These are phyloP conservation scores for Zoanthus sansibaricus DNA, from an alignment of 92 coral and sea anemone species.

Conservation along the genomic window DNA sequence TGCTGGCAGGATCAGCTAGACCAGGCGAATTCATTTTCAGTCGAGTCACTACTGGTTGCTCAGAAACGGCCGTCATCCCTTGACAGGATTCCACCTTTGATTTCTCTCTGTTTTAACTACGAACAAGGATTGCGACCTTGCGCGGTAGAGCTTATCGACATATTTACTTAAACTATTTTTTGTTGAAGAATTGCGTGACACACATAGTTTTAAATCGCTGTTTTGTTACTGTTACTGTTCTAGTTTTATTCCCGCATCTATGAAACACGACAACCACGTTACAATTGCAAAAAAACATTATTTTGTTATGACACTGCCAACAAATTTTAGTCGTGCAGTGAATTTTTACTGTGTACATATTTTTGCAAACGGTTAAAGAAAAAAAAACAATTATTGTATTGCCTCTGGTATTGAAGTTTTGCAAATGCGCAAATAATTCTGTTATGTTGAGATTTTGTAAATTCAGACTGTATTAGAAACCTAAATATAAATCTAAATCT, in stretches of 20 bases:
- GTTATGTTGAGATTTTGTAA: background rate
- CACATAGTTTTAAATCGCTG: background rate
- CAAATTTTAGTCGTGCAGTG: background rate
- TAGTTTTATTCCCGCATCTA: background rate
- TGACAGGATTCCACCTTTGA: background rate
- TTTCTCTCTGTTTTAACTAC: background rate
- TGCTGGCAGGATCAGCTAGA: background rate
- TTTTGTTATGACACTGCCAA: background rate
- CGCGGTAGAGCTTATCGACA: background rate
- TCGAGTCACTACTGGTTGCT: background rate
- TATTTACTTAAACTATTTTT: background rate
- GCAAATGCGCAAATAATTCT: background rate
- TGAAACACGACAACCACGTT: no score
- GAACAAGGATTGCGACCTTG: background rate
- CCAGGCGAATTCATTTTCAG: background rate
- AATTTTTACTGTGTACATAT: background rate
- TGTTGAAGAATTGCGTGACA: background rate
- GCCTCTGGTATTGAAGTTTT: background rate
- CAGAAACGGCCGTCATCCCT: constrained; percentile 4
- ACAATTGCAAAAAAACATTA: background rate
- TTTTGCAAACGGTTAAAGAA: background rate
- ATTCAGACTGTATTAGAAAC: background rate
- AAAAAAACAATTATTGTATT: background rate
- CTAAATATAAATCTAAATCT: no score
- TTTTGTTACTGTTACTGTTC: background rate